Percentiles rank a stretch among this genome's conserved stretches.
Conservation (phyloP, 1,140 invertebrate genomes). For the Philaenus spumarius region DNA sequence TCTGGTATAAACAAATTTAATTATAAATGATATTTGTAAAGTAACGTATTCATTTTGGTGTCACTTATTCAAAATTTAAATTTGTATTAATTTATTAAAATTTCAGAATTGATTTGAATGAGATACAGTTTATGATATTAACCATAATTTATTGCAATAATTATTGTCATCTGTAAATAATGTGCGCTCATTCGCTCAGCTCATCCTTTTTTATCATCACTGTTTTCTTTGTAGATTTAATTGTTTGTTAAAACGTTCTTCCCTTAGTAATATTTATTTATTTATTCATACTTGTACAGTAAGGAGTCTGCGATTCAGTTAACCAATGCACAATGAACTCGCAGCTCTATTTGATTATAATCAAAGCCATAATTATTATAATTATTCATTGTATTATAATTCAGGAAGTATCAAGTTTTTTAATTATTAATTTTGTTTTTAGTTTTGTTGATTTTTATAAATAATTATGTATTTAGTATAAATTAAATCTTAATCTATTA, state of each 20-base stretch:
- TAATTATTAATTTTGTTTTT: constrained; percentile 13
- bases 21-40: no score
- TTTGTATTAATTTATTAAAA: background rate
- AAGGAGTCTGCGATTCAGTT: background rate
- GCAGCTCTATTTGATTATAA: constrained; percentile 21
- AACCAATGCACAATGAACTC: constrained; percentile 6
- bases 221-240: constrained; percentile 1
- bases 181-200: background rate
- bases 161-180: background rate
- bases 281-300: background rate
- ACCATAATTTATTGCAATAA: background rate
- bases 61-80: no score
- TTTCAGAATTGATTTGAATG: background rate
- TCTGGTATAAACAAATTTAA: no score
- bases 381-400: constrained; percentile 29
- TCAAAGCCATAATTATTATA: constrained; percentile 36
- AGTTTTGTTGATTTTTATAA: constrained; percentile 20
- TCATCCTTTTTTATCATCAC: constrained; percentile 4
- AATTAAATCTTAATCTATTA: constrained; percentile 16
- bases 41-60: no score
- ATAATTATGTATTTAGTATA: constrained; percentile 24
- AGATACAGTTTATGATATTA: background rate
- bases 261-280: constrained; percentile 12
- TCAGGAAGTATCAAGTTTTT: constrained; percentile 24
- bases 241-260: constrained; percentile 9